Percentiles rank a stretch among this genome's conserved stretches.
phyloP scores from a whole-genome alignment of 2,888 invertebrate species.

The Drosophila mimetica region DNA sequence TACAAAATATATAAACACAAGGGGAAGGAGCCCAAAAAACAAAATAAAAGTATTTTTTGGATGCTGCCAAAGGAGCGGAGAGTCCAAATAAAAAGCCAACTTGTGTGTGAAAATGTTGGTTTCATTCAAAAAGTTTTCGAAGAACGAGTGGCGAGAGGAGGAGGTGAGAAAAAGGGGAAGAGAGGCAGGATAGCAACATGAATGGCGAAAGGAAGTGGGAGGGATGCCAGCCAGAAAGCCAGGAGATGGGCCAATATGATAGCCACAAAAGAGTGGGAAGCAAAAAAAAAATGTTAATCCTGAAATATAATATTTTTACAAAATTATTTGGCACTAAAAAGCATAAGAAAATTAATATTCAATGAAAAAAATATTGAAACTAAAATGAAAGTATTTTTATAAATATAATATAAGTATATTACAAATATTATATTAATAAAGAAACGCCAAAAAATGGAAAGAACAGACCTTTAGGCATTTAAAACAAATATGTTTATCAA shows the following conservation, averaged over 20 bases:
- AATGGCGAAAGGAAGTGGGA: slow-evolving; percentile 30
- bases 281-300: no score
- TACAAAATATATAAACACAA: slow-evolving; percentile 39
- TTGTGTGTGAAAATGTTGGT: slow-evolving; percentile 73
- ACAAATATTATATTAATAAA: background rate
- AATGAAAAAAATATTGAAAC: background rate
- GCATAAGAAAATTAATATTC: background rate
- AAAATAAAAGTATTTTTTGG: slow-evolving; percentile 3
- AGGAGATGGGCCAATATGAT: background rate
- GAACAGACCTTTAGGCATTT: background rate
- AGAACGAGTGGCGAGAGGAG: slow-evolving; percentile 21
- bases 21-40: slow-evolving; percentile 4
- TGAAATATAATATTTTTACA: background rate
- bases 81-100: slow-evolving; percentile 27
- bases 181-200: slow-evolving; percentile 14
- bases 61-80: slow-evolving; percentile 25
- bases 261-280: background rate
- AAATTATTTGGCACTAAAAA: no score
- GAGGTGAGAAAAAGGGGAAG: slow-evolving; percentile 3
- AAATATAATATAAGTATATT: no score
- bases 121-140: slow-evolving; percentile 77
- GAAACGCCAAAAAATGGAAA: no score
- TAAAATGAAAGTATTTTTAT: background rate
- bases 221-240: background rate
- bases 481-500: background rate